These are phyloP conservation scores for Mixornis gularis DNA, from an alignment of 2,113 vertebrate genomes.

Conservation along the genomic window DNA sequence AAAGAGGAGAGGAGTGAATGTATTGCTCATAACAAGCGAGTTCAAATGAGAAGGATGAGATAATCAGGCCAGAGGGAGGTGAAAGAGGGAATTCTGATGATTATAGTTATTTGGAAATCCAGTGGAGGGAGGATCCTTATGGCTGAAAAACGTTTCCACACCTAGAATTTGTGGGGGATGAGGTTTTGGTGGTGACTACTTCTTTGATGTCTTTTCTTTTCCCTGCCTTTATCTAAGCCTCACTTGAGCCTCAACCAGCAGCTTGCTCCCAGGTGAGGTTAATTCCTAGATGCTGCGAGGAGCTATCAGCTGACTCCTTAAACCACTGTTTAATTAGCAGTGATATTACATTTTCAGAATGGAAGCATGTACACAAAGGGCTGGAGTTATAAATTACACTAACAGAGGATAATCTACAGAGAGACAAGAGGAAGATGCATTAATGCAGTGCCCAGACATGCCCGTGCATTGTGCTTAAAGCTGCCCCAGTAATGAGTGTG, in stretches of 20 bases:
- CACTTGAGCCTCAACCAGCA: slow-evolving; percentile 21
- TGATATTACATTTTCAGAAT: slow-evolving; percentile 39
- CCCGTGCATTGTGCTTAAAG: slow-evolving; percentile 11
- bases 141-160: slow-evolving; percentile 51
- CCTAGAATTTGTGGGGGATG: slow-evolving; percentile 60
- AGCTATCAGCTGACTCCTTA: slow-evolving; percentile 42
- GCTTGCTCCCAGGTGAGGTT: slow-evolving; percentile 54
- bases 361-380: slow-evolving; percentile 30
- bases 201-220: slow-evolving; percentile 52
- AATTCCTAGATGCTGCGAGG: slow-evolving; percentile 33
- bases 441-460: slow-evolving; percentile 52
- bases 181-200: slow-evolving; percentile 38
- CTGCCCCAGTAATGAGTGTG: slow-evolving; percentile 19
- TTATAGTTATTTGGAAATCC: slow-evolving; percentile 46
- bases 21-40: neutral
- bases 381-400: slow-evolving; percentile 32
- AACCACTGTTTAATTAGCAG: slow-evolving; percentile 52
- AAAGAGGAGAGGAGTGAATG: neutral
- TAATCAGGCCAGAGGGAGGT: slow-evolving; percentile 36
- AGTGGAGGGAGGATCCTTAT: slow-evolving; percentile 34
- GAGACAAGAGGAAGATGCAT: neutral
- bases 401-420: slow-evolving; percentile 40
- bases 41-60: slow-evolving; percentile 43
- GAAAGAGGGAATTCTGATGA: slow-evolving; percentile 50
- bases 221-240: slow-evolving; percentile 47